Conservation (phyloP, 2,113 vertebrate species). For the Pseudorectes ferrugineus region DNA sequence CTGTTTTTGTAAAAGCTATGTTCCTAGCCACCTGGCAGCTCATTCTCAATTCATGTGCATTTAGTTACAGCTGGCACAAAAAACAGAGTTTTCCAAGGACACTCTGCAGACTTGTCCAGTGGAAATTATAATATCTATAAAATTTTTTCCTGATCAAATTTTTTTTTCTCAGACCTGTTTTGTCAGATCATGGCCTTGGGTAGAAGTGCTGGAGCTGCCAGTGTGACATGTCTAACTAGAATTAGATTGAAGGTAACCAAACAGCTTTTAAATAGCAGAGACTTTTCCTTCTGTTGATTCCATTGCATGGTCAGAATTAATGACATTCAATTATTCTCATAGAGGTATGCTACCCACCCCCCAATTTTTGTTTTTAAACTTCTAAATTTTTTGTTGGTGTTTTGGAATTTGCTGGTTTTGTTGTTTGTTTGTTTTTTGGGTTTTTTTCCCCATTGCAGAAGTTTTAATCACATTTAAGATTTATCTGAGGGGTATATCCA, state of each 20-base stretch:
- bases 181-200: not conserved
- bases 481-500: not conserved
- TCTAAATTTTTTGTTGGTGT: not conserved
- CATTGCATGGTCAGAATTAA: not conserved
- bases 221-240: not conserved
- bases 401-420: not conserved
- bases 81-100: conserved; percentile 29
- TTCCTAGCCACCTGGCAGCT: conserved; percentile 2
- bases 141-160: conserved; percentile 2
- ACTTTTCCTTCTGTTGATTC: not conserved
- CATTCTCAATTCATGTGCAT: not conserved
- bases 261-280: not conserved
- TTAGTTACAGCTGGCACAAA: conserved; percentile 26
- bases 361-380: not conserved
- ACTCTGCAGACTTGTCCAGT: not conserved
- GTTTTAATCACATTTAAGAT: not conserved
- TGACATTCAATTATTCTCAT: not conserved
- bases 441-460: not conserved
- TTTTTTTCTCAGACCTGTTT: conserved; percentile 23
- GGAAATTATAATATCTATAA: conserved; percentile 39
- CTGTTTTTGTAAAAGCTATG: not conserved
- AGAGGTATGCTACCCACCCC: rapidly evolving
- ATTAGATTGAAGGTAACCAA: not conserved
- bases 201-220: not conserved
- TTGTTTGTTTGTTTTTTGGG: no score